Evolutionary conservation across 2,113 vertebrate genomes (phyloP), one percentile per base, ranked within the genome.

Genomic region (Dipodomys merriami): DNA sequence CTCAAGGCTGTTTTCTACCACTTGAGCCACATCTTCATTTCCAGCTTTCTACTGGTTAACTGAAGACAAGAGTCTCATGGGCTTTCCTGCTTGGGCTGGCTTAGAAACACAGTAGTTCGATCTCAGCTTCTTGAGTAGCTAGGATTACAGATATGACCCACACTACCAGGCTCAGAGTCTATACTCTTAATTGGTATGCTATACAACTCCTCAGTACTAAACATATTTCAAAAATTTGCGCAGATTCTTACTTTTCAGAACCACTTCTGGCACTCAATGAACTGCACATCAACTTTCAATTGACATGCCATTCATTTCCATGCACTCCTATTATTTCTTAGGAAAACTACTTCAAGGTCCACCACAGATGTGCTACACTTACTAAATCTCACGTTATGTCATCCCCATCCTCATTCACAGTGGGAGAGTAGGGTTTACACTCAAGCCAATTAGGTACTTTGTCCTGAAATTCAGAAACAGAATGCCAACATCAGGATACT

Each of bases 171-270:
- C 49, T 49, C 18, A 71, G 83, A 92, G 13, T 92, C 49, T 72
- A 49, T 90, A 74, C 15, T 92, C 49, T 94, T 88, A 95, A 92
- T 87, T 35, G 83, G 79, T 82, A 67, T 90, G 13, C 11, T 44
- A 16, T 60, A 49, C 23, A 68, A 84, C 4, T 22, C 84, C 79
- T 77, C 87, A 33, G 80, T 83, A 85, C 86, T 81, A 84, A 86
- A 92, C 49, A 86, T 78, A 80, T 86, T 88, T 4, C 64, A 91
- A 88, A 46, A 53, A 76, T 53, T 88, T 79, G 83, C 35, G 67
- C 11, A 64, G 44, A 82, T 82, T 89, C 62, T 86, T 92, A 68
- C 82, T 78, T 13, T 80, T 95, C n/a, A 29, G 39, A 87, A 83
- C 18, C 79, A 20, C 23, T 83, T 71, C 30, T 79, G 22, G 29